These are phyloP conservation scores for Melipona quadrifasciata DNA, from an alignment of 1,140 invertebrate species.

Conservation along the genomic window DNA sequence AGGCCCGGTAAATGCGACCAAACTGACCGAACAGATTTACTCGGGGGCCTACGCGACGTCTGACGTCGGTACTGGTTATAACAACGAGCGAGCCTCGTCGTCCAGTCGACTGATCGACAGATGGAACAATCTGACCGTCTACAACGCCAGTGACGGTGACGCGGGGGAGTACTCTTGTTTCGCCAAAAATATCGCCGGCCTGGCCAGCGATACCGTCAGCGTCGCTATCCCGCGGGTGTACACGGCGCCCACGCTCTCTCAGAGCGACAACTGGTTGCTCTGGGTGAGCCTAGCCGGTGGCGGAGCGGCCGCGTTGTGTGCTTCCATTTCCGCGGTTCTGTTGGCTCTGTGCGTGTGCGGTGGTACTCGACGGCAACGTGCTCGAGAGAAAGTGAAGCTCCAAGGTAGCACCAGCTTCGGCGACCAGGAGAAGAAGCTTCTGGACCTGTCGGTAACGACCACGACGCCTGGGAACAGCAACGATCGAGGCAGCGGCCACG, in stretches of 20 bases:
- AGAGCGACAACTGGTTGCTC: slow-evolving; percentile 84
- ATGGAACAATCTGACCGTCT: slow-evolving; percentile 89
- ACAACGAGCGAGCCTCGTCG: slow-evolving; percentile 18
- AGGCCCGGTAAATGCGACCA: slow-evolving; percentile 81
- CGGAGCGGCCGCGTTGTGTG: slow-evolving; percentile 80
- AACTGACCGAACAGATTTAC: slow-evolving; percentile 59
- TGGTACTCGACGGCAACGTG: slow-evolving; percentile 79
- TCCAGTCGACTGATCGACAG: slow-evolving; percentile 73
- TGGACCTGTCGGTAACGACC: slow-evolving; percentile 90
- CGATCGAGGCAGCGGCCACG: slow-evolving; percentile 77
- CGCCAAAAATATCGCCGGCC: slow-evolving; percentile 88
- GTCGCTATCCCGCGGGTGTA: slow-evolving; percentile 88
- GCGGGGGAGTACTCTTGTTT: slow-evolving; percentile 91
- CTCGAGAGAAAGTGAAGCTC: slow-evolving; percentile 85
- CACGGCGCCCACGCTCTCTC: slow-evolving; percentile 84
- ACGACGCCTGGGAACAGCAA: slow-evolving; percentile 84
- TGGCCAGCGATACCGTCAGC: slow-evolving; percentile 86
- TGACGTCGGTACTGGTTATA: background rate
- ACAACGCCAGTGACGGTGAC: slow-evolving; percentile 88
- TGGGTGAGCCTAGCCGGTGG: slow-evolving; percentile 83
- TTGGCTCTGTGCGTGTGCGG: slow-evolving; percentile 84
- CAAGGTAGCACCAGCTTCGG: slow-evolving; percentile 90
- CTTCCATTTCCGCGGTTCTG: slow-evolving; percentile 81
- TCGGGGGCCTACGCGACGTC: slow-evolving; percentile 40
- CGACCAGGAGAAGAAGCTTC: slow-evolving; percentile 91